Percentiles rank a stretch among this genome's conserved stretches.
These are phyloP conservation scores for Aeoliscus strigatus DNA, from an alignment of 2,797 vertebrate species.

Conservation along the genomic window DNA sequence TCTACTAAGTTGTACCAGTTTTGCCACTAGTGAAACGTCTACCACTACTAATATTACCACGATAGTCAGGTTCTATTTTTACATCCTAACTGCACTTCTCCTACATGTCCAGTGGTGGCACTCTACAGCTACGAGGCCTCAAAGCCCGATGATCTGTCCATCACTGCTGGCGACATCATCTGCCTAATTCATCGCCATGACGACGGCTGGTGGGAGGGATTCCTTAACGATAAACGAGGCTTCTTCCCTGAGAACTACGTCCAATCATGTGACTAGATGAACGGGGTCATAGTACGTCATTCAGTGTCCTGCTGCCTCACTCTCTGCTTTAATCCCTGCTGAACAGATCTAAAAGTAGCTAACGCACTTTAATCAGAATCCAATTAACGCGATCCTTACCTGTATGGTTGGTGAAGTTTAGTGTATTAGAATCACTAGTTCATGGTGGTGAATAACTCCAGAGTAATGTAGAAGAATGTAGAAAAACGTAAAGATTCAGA, in stretches of 20 bases:
- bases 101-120: conserved; percentile 65
- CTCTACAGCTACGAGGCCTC: conserved; percentile 59
- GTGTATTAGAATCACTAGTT: no score
- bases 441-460: no score
- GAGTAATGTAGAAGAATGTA: no score
- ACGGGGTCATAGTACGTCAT: neutral
- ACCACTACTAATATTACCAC: neutral
- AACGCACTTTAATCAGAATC: no score
- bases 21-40: neutral
- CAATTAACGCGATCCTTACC: no score
- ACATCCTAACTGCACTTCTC: conserved; percentile 14
- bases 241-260: conserved; percentile 75
- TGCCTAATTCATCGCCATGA: conserved; percentile 61
- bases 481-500: no score
- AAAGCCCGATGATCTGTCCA: conserved; percentile 59
- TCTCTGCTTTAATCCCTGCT: no score
- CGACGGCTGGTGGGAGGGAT: conserved; percentile 71
- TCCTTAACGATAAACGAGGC: conserved; percentile 51
- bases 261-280: conserved; percentile 32
- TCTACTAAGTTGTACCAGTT: neutral
- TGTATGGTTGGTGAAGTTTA: no score
- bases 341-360: no score
- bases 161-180: conserved; percentile 63
- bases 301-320: neutral
- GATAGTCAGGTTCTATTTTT: neutral